Base-by-base conservation (phyloP, 2,113 vertebrate genomes). In the Plotosus lineatus region DNA sequence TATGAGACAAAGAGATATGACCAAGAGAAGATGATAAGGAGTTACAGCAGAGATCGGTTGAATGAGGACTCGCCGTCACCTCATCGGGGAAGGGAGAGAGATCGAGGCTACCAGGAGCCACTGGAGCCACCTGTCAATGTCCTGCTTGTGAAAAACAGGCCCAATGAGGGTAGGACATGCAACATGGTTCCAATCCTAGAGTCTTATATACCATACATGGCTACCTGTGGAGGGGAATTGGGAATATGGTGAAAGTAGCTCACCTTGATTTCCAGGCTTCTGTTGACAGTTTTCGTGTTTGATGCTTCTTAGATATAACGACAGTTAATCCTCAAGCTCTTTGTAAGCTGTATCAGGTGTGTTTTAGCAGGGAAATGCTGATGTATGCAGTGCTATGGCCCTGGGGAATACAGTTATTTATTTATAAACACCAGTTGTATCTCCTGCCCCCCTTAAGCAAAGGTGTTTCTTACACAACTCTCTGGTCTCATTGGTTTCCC, bases 141-240 rank as follows among this genome's bases (percentile, higher is more conserved):
- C 79, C 92, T 98, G 78, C 89, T 98, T 86, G 94, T 92, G 51
- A 98, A 98, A 90, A 95, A 90, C 91, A 93, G 92, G 85, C 88
- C 93, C 11, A 96, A 84, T 17, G 97, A 98, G 95, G 96, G 97
- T 96, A 86, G 61, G 87, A 28, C 7, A 40, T 65, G 23, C 33
- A 21, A 44, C 31, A 38, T 33, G 4, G 44, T 3, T 23, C 10
- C 12, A 33, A 23, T 26, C 23, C 3, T 44, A 11, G 17, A 21
- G 46, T 51, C 28, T 6, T 72, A 11, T 65, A 33, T 38, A 23
- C 23, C 17, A 19, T 15, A 63, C 15, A 33, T 23, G 36, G 19
- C 42, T 44, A 61, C 26, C 40, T 31, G 19, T 21, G 8, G 40
- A 60, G 5, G 42, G 28, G 42, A 48, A 48, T 61, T 58, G 21